Evolutionary conservation across 2,113 vertebrate species (phyloP).

Genomic region (Tragelaphus buxtoni): DNA sequence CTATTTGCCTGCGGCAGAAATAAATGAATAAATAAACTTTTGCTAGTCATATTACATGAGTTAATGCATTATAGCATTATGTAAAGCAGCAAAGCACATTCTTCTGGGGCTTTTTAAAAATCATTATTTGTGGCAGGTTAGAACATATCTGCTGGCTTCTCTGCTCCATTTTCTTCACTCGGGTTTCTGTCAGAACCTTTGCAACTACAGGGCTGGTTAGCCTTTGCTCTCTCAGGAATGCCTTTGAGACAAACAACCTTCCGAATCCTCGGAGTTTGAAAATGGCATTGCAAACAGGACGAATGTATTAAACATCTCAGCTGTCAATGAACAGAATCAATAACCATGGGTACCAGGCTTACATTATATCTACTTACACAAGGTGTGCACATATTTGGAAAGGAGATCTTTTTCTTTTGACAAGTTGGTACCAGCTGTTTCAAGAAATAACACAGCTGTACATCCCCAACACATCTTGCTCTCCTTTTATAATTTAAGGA

Average conservation of each 20-base stretch:
- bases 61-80: conserved; percentile 57
- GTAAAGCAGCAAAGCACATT: conserved; percentile 52
- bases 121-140: conserved; percentile 62
- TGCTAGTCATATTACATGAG: conserved; percentile 45
- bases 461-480: background rate
- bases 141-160: conserved; percentile 41
- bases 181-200: conserved; percentile 4
- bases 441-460: conserved; percentile 49
- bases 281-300: conserved; percentile 29
- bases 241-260: conserved; percentile 52
- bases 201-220: background rate
- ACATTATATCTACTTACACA: conserved; percentile 54
- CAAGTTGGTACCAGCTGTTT: conserved; percentile 47
- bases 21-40: conserved; percentile 71
- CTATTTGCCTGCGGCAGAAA: conserved; percentile 69
- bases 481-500: background rate
- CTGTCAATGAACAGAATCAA: conserved; percentile 58
- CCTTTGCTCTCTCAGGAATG: conserved; percentile 53
- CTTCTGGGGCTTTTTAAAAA: conserved; percentile 69
- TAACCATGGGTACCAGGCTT: conserved; percentile 48
- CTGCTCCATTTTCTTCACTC: conserved; percentile 12
- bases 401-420: conserved; percentile 44
- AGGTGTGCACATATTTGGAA: conserved; percentile 52
- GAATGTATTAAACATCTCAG: conserved; percentile 52
- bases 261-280: conserved; percentile 49